Evolutionary conservation across 2,888 invertebrate species (phyloP).

Genomic region (Blomia tropicalis): DNA sequence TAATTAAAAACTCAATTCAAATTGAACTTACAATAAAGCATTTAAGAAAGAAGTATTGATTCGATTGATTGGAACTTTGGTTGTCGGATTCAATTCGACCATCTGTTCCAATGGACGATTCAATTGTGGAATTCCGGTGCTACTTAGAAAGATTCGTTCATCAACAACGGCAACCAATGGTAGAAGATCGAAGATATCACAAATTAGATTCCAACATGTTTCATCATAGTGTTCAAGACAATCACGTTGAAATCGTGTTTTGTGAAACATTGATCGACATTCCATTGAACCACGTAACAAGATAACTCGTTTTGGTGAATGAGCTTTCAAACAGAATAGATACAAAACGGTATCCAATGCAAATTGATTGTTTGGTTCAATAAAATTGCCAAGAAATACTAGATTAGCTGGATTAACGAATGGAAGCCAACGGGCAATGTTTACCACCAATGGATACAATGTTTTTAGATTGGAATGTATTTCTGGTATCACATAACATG

Average conservation of each 20-base stretch:
- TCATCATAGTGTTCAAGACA: background rate
- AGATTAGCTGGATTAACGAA: background rate
- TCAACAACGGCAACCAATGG: background rate
- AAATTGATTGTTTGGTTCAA: background rate
- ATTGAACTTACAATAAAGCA: background rate
- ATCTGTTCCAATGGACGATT: background rate
- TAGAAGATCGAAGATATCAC: background rate
- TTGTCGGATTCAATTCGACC: too few relatives aligned
- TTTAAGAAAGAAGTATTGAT: too few relatives aligned
- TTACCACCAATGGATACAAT: background rate
- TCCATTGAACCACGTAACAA: background rate
- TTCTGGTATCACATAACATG: background rate
- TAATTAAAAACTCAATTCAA: background rate
- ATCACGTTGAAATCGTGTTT: background rate
- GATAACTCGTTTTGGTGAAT: background rate
- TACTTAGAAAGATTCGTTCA: background rate
- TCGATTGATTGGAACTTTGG: too few relatives aligned
- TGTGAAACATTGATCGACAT: background rate
- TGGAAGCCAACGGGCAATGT: background rate
- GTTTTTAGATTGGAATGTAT: background rate
- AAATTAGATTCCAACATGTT: background rate
- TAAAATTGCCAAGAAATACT: background rate
- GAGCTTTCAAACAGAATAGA: background rate
- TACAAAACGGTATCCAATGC: background rate
- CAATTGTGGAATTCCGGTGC: background rate